Base-by-base conservation (phyloP, 2,888 invertebrate species). In the Microctonus aethiopoides region DNA sequence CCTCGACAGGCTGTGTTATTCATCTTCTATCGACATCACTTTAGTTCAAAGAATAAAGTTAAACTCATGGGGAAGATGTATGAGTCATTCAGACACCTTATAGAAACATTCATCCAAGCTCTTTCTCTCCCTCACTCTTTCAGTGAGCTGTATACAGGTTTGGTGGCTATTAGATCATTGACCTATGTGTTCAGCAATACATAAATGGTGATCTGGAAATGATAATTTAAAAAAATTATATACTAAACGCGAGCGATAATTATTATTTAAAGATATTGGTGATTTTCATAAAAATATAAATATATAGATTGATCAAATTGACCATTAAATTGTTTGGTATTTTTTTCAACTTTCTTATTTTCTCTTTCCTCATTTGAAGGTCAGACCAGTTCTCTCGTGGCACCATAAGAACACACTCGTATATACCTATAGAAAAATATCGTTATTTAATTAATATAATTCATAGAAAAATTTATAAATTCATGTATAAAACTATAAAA, bases 11-110 rank as follows among this genome's bases (percentile, higher is more conserved):
- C 24, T 6, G 10, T 22, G 2, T 13, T 54, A 54, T 54, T 54
- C 52, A 52, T 52, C 2, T 26, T 54, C 26, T 36, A 36, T 36
- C 9, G 36, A 36, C 54, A 46, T 46, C 46, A 20, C 34, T 34
- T 59, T 20, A 11, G 10, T 36, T 59, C 32, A 59, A 20, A 34
- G 59, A 29, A 34, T 22, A 22, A 41, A 22, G 41, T 39, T 11
- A 61, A 22, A 61, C 36, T 61, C 24, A 36, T 24, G 61, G 39
- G 60, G 60, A 60, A 60, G 60, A 61, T 36, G 22, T 24, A 26
- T 61, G 61, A 61, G 61, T 61, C 61, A 61, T 36, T 61, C 39
- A 26, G 22, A 22, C 41, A 61, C 41, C 61, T 41, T 39, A 61
- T 61, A 39, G 61, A 61, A 36, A 61, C 41, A 61, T 34, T 61